Evolutionary conservation across 2,797 vertebrate species (phyloP).

Genomic region (Chiloscyllium punctatum): DNA sequence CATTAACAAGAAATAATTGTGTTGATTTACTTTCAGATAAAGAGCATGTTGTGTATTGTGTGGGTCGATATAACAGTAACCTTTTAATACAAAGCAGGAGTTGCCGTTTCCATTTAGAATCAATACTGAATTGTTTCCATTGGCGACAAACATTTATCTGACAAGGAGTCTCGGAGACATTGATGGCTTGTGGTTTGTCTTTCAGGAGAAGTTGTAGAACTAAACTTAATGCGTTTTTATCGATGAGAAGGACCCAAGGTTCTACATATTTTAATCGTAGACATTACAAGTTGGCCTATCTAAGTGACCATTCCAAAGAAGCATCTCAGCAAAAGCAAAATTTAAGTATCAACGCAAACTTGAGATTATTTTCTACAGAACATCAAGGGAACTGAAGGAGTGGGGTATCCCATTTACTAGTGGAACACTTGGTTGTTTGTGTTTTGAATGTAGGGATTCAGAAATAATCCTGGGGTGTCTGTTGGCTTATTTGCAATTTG

Average conservation of each 20-base stretch:
- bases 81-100: conserved; percentile 31
- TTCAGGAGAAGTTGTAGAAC: neutral
- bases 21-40: conserved; percentile 31
- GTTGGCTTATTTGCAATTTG: too few relatives aligned
- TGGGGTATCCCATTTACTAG: neutral
- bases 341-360: neutral
- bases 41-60: conserved; percentile 4
- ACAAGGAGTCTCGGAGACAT: neutral
- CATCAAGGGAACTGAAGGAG: neutral
- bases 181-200: neutral
- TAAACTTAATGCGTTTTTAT: neutral
- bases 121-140: conserved; percentile 31
- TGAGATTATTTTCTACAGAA: neutral
- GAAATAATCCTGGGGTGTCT: neutral
- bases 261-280: neutral
- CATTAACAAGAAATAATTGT: conserved; percentile 18
- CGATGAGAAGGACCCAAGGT: neutral
- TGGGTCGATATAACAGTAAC: conserved; percentile 26
- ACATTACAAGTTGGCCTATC: neutral
- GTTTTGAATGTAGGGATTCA: neutral
- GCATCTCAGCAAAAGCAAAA: neutral
- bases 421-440: neutral
- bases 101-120: neutral
- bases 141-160: conserved; percentile 18
- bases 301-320: neutral